Percentiles rank a stretch among this genome's conserved stretches.
Conservation (phyloP, 1,140 invertebrate species). For the Sarcophaga bullata region DNA sequence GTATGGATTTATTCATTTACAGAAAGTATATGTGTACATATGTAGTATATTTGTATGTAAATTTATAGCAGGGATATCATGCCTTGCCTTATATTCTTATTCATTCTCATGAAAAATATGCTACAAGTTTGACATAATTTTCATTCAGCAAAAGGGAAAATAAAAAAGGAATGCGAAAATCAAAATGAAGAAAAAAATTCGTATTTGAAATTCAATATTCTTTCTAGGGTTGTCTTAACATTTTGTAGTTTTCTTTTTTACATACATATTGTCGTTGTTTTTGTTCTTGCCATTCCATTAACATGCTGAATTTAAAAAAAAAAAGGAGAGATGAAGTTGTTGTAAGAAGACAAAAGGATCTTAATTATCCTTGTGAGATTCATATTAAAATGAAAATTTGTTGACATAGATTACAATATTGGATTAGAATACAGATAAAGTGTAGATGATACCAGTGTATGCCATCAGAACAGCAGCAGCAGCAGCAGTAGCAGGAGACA, state of each 20-base stretch:
- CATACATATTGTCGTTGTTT: too few species aligned
- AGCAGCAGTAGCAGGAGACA: too few species aligned
- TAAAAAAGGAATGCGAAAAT: background rate
- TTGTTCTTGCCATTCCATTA: too few species aligned
- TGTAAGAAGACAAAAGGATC: background rate
- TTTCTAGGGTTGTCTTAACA: background rate
- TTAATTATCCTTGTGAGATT: conserved; percentile 10
- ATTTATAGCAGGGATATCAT: background rate
- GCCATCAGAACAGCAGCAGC: too few species aligned
- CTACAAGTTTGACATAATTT: background rate
- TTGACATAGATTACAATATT: conserved; percentile 12
- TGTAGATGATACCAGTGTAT: background rate
- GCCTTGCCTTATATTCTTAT: background rate
- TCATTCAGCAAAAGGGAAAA: background rate
- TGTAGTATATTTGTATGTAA: background rate
- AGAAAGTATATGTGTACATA: background rate
- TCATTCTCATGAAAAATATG: conserved; percentile 1
- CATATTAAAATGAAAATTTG: background rate
- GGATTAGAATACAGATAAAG: background rate
- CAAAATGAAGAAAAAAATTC: background rate
- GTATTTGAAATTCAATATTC: background rate
- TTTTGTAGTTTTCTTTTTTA: background rate
- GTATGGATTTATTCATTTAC: too few species aligned
- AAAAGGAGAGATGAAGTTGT: background rate
- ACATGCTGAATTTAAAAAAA: too few species aligned